Base-by-base conservation (phyloP, 2,797 vertebrate genomes). In the Myioborus miniatus region DNA sequence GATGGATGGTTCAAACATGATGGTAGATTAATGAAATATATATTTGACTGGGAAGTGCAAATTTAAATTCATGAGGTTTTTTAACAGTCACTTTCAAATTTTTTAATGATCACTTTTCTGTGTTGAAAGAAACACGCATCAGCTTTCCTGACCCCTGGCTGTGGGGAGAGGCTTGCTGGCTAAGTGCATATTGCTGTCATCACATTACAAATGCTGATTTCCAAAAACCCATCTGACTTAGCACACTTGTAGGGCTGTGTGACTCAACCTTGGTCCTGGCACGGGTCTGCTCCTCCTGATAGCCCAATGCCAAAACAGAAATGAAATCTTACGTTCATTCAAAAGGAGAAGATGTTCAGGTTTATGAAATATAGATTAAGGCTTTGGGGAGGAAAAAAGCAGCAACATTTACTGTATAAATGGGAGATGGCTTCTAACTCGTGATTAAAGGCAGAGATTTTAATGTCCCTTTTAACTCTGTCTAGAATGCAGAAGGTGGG, bases 391-490 rank as follows among this genome's bases (percentile, higher is more conserved):
- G 90, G 88, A 87, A 94, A 97, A 97, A 95, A 94, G 82, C 87
- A 55, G 93, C 96, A 96, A 30, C 56, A n/a, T 91, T 97, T 97
- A 95, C 96, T 82, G 85, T 95, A 97, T 96, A 96, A 94, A 85
- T 83, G 81, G 88, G 81, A 93, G 80, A 83, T 83, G 83, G 88
- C 86, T 93, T 94, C 90, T 95, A 94, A 93, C 70, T 85, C 75
- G 81, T 96, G 95, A 98, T 96, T 95, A 96, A 97, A 97, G 96
- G 89, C 82, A 86, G 93, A 93, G 94, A 91, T 96, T 97, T 98
- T 96, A 95, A 95, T 96, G 96, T 96, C 97, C 96, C 96, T 96
- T 96, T 93, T 96, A 97, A 95, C 96, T 97, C 96, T 83, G 95
- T 85, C 92, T 93, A 91, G 97, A 97, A 96, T 97, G 92, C 97